A percentile compares a stretch with the other conserved stretches of the same genome.
These are phyloP conservation scores for Sipha maydis DNA, from an alignment of 2,888 invertebrate genomes.

Conservation along the genomic window DNA sequence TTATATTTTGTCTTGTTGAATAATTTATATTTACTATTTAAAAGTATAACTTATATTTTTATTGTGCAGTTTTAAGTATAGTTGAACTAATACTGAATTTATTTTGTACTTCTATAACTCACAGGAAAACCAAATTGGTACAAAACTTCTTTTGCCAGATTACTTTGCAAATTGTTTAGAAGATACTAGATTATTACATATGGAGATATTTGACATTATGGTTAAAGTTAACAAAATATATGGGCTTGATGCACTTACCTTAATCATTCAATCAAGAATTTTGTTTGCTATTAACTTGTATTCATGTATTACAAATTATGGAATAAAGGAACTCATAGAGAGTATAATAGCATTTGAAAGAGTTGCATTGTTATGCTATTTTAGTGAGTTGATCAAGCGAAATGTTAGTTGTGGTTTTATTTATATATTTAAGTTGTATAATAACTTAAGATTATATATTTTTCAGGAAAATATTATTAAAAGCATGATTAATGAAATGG, in stretches of 20 bases:
- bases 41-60: background rate
- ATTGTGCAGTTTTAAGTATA: background rate
- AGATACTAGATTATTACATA: slow-evolving; percentile 49
- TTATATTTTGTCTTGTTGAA: background rate
- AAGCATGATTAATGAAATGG: slow-evolving; percentile 56
- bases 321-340: slow-evolving; percentile 27
- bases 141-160: slow-evolving; percentile 48
- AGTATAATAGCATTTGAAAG: slow-evolving; percentile 47
- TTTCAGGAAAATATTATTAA: slow-evolving; percentile 52
- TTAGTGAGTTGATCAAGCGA: slow-evolving; percentile 49
- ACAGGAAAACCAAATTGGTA: slow-evolving; percentile 48
- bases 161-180: slow-evolving; percentile 54
- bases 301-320: slow-evolving; percentile 50
- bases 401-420: slow-evolving; percentile 36
- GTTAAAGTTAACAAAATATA: slow-evolving; percentile 43
- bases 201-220: slow-evolving; percentile 53
- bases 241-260: slow-evolving; percentile 27
- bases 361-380: slow-evolving; percentile 52
- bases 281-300: slow-evolving; percentile 44
- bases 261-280: slow-evolving; percentile 59
- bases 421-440: background rate
- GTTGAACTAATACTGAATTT: background rate
- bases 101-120: slow-evolving; percentile 13
- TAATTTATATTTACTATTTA: background rate
- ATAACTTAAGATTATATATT: slow-evolving; percentile 10